Base-by-base conservation (phyloP, 2,113 vertebrate genomes). In the Campylorhamphus procurvoides region DNA sequence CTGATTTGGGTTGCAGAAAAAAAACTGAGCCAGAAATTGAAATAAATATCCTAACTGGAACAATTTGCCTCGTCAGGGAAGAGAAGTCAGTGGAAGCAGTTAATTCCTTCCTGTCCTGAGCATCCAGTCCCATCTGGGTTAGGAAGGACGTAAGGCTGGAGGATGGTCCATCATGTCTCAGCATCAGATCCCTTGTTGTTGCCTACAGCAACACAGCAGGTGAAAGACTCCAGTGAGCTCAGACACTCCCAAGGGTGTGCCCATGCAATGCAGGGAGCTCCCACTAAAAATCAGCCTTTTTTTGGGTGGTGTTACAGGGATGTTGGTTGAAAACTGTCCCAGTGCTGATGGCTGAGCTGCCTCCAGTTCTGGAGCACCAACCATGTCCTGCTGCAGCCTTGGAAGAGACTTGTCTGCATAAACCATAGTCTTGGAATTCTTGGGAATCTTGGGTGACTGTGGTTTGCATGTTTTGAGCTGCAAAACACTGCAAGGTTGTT, bases 161-260 rank as follows among this genome's bases (percentile, higher is more conserved):
- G 46, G 46, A 73, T 44, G 15, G 12, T 90, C 49, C n/a, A 55
- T 77, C 40, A 5, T 7, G 17, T 89, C 46, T 56, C 58, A 84
- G 46, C 60, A 66, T 47, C 53, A 50, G 14, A 22, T 35, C 18
- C 18, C 12, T 80, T 79, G 63, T 35, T 66, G 25, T 39, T 69
- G 17, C n/a, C 71, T 66, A 13, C 40, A 69, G 25, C 27, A 58
- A 22, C 0, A 59, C 40, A 24, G 14, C 1, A 0, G 6, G 19
- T 64, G 27, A 78, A 88, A 24, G 40, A 39, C 47, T 69, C 5
- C 27, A 25, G 25, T 37, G 75, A 80, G 67, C 78, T 73, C 78
- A 58, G 79, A 46, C 15, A 31, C 13, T 72, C 28, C 53, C n/a
- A 37, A 12, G 55, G 18, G 25, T 37, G 4, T 6, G 44, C 14